These are phyloP conservation scores for Sterrhoptilus dennistouni DNA, from an alignment of 2,113 vertebrate genomes.

Conservation along the genomic window DNA sequence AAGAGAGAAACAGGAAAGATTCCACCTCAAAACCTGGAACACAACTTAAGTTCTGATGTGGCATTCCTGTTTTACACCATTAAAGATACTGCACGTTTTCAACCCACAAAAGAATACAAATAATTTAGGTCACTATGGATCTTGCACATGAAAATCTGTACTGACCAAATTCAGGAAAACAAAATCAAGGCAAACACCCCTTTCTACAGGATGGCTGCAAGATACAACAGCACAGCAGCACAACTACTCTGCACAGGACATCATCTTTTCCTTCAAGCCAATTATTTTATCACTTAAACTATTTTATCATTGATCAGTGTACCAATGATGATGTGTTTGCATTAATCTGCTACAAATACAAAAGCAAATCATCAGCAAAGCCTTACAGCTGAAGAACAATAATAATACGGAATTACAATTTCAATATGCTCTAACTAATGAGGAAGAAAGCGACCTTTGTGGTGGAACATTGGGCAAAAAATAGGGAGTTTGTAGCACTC, in stretches of 20 bases:
- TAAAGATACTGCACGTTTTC: background rate
- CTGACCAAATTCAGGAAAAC: background rate
- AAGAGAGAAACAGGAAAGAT: background rate
- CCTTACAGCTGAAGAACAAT: background rate
- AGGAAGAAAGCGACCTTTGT: background rate
- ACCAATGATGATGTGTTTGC: background rate
- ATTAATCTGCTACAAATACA: background rate
- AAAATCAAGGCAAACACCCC: background rate
- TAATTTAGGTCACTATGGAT: background rate
- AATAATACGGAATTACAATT: background rate
- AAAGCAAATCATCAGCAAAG: background rate
- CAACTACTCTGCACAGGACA: background rate
- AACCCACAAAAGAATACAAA: background rate
- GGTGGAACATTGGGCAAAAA: background rate
- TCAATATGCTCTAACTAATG: background rate
- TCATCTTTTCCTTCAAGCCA: background rate
- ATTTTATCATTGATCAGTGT: background rate
- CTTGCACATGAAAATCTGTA: background rate
- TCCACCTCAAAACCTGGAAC: background rate
- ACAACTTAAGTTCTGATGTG: background rate
- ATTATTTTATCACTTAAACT: background rate
- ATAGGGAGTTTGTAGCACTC: background rate
- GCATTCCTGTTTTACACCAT: background rate
- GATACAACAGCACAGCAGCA: background rate
- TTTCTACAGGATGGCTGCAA: background rate